A percentile compares a stretch with the other conserved stretches of the same genome.
These are phyloP conservation scores for Montifringilla adamsi DNA, from an alignment of 2,113 vertebrate species.

Conservation along the genomic window DNA sequence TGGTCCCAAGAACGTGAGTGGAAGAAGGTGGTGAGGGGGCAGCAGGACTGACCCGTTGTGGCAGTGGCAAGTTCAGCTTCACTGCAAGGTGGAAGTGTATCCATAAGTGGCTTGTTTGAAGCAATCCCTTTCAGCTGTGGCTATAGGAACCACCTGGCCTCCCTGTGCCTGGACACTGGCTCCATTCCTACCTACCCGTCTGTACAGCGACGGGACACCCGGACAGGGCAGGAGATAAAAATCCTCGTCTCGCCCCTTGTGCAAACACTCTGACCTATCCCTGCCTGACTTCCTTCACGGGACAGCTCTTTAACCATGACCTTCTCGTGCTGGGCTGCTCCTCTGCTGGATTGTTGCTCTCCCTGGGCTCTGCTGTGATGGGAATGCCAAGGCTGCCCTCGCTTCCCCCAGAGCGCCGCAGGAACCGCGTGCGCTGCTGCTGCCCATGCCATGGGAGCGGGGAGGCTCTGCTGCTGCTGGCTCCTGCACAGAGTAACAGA, in stretches of 20 bases:
- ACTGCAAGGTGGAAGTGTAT: background rate
- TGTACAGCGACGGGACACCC: background rate
- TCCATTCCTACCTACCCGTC: background rate
- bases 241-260: background rate
- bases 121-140: background rate
- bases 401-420: background rate
- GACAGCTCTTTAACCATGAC: background rate
- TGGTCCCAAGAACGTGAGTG: rapidly evolving
- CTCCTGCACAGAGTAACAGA: background rate
- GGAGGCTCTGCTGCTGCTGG: background rate
- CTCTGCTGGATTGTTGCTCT: background rate
- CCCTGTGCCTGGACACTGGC: background rate
- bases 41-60: background rate
- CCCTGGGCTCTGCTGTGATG: background rate
- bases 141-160: rapidly evolving
- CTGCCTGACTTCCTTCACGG: background rate
- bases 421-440: rapidly evolving
- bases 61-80: background rate
- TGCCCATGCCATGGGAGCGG: background rate
- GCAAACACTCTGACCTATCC: background rate
- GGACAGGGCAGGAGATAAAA: background rate
- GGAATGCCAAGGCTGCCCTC: rapidly evolving
- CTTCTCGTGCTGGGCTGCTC: background rate
- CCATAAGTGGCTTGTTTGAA: background rate
- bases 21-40: background rate